Evolutionary conservation across 1,140 invertebrate species (phyloP), one percentile per base, ranked within the genome.

Genomic region (Zaprionus capensis): DNA sequence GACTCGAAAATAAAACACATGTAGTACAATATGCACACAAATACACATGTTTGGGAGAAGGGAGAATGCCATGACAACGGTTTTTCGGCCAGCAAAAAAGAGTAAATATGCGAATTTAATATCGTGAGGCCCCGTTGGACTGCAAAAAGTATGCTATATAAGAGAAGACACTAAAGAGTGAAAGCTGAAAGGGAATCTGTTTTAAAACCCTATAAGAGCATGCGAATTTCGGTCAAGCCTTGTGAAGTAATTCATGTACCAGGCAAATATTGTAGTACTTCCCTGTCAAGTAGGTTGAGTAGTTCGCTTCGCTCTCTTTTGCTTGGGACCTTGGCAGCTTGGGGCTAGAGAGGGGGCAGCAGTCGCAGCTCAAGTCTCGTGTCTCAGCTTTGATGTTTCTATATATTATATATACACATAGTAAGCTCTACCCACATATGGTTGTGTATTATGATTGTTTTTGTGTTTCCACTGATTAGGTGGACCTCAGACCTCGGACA

Each of bases 401-500:
- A 51, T 6, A 28, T 24, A 15, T 28, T 41, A 28, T 12, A 28
- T 41, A 14, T 20, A 55, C 38, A 56, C 41, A 28, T 41, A 20
- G 22, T n/a, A 41, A 34, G 9, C 31, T 34, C 2, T 34, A 34
- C 31, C 20, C 15, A 51, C n/a, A 22, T 15, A 36, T 58, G 34
- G 28, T 36, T 34, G 41, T 20, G 15, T 49, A 44, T 46, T 17
- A 6, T 7, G 5, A 7, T 51, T 20, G 20, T 22, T 51, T 51
- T 51, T 51, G 20, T 22, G 12, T 12, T 59, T 59, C 9, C n/a
- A 70, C 58, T 63, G 58, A 75, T 75, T 70, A 57, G 22, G 38
- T 44, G 55, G 26, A 67, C 64, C 64, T 70, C 38, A 70, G 66
- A 63, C 59, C 58, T 41, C 51, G 62, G 38, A 62, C 66, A 28